Conservation (phyloP, 2,888 invertebrate species). For the Dorcus hopei region DNA sequence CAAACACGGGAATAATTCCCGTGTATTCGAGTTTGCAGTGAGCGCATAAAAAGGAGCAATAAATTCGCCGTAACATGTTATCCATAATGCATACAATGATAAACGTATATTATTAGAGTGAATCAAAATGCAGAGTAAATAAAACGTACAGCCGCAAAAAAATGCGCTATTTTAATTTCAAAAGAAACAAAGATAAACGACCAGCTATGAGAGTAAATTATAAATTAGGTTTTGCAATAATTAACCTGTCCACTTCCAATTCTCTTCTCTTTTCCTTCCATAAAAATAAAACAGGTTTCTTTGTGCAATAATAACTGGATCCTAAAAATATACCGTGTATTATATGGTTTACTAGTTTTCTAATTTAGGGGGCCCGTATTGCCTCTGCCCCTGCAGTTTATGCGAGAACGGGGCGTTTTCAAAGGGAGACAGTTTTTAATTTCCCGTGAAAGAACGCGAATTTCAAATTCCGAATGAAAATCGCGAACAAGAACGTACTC, state of each 20-base stretch:
- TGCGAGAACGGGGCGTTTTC: neutral
- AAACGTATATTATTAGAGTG: conserved; percentile 3
- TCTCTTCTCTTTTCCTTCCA: conserved; percentile 10
- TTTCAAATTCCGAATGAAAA: conserved; percentile 7
- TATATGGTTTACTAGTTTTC: neutral
- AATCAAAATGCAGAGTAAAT: conserved; percentile 13
- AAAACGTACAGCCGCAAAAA: conserved; percentile 15
- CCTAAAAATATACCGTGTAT: neutral
- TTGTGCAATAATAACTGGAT: conserved; percentile 14
- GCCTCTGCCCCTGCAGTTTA: neutral
- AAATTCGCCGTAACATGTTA: conserved; percentile 2
- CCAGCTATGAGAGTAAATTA: conserved; percentile 14
- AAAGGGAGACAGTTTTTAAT: conserved; percentile 5
- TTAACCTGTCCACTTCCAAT: conserved; percentile 18
- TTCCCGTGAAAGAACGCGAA: conserved; percentile 13
- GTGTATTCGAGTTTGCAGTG: too few relatives aligned
- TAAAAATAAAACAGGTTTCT: conserved; percentile 25
- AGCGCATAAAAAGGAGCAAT: conserved; percentile 3
- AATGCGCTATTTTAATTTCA: conserved; percentile 20
- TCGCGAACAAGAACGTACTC: neutral
- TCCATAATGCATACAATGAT: neutral
- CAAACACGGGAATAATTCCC: conserved; percentile 2
- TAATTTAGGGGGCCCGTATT: neutral
- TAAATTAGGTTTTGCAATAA: conserved; percentile 19
- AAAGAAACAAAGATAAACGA: conserved; percentile 20